Evolutionary conservation across 2,888 invertebrate genomes (phyloP).

Genomic region (Trissoscelio sp.): DNA sequence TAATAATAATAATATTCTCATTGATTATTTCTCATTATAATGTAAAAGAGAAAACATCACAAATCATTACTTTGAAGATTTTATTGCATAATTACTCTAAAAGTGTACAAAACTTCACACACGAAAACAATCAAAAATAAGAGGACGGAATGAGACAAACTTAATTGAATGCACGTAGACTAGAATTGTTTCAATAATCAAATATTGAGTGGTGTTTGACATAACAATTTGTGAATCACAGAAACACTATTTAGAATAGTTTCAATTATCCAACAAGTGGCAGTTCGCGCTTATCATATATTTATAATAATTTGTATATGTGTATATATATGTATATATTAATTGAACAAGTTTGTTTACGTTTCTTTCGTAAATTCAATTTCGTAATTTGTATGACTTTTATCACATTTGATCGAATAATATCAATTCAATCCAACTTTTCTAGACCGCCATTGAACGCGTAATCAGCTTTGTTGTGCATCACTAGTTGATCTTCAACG

Average conservation of each 20-base stretch:
- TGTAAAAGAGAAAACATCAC: too few species aligned
- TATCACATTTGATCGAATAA: constrained; percentile 51
- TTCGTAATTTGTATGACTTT: constrained; percentile 14
- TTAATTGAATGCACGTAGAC: constrained; percentile 36
- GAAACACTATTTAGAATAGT: constrained; percentile 37
- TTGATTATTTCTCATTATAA: too few species aligned
- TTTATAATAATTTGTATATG: constrained; percentile 31
- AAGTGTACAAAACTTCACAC: constrained; percentile 44
- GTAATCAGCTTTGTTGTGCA: constrained; percentile 99
- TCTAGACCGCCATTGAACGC: constrained; percentile 95
- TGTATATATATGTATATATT: constrained; percentile 34
- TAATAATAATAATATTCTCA: too few species aligned
- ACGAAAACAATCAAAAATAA: constrained; percentile 20
- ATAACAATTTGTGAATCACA: constrained; percentile 31
- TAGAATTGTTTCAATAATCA: constrained; percentile 34
- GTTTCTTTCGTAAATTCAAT: constrained; percentile 20
- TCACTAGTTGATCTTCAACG: constrained; percentile 97
- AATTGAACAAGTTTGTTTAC: constrained; percentile 38
- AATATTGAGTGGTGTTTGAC: constrained; percentile 2
- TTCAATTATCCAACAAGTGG: constrained; percentile 37
- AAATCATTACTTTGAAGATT: constrained; percentile 8
- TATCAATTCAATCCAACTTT: constrained; percentile 83
- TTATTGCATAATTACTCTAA: constrained; percentile 38
- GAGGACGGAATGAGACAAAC: constrained; percentile 54
- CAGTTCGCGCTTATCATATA: constrained; percentile 34